Evolutionary conservation across 2,797 vertebrate species (phyloP).

Genomic region (Cryptoblepharus egeriae): DNA sequence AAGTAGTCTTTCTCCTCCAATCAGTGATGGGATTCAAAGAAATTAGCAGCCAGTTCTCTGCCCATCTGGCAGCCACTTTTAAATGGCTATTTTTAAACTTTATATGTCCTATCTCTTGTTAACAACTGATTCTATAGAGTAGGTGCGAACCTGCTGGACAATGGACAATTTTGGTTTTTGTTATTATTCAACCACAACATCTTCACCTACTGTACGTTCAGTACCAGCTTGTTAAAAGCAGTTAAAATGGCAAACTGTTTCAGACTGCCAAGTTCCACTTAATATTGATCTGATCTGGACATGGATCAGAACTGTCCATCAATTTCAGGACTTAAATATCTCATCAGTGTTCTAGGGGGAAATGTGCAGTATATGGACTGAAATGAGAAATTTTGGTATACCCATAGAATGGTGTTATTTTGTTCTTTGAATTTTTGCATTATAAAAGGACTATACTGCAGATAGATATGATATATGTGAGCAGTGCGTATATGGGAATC

Average conservation of each 20-base stretch:
- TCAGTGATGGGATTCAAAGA: no score
- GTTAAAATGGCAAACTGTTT: background rate
- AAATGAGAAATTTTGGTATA: background rate
- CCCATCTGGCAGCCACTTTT: no score
- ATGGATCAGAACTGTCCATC: background rate
- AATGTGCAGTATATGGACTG: background rate
- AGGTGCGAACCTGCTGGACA: no score
- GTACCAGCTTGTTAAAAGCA: background rate
- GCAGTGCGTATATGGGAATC: background rate
- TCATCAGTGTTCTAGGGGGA: no score
- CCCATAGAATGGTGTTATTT: background rate
- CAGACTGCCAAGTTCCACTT: background rate
- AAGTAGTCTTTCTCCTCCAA: background rate
- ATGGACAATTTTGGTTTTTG: no score
- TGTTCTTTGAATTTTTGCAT: background rate
- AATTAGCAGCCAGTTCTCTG: no score
- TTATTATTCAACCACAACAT: background rate
- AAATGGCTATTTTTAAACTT: no score
- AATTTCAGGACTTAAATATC: background rate
- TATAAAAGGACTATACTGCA: background rate
- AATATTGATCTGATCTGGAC: background rate
- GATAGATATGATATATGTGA: background rate
- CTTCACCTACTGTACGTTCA: background rate
- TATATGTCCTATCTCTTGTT: no score
- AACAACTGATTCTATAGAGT: no score